These are phyloP conservation scores for Austrolebias charrua DNA, from an alignment of 2,797 vertebrate genomes.

Conservation along the genomic window DNA sequence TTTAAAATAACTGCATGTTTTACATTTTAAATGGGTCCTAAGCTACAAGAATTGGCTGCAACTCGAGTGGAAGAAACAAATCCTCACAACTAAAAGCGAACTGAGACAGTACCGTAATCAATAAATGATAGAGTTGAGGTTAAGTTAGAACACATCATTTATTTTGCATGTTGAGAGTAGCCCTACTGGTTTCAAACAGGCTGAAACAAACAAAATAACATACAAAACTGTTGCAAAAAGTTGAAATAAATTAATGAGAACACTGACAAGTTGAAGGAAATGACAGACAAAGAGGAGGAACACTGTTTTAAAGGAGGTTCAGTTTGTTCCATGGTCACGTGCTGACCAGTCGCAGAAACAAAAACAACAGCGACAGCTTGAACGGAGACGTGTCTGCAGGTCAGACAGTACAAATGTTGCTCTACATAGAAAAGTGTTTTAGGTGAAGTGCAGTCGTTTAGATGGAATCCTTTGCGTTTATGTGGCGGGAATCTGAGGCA, in stretches of 20 bases:
- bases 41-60: too few relatives aligned
- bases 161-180: conserved; percentile 54
- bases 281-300: not conserved
- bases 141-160: conserved; percentile 55
- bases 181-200: conserved; percentile 50
- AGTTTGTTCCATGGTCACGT: conserved; percentile 67
- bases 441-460: conserved; percentile 64
- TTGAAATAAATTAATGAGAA: conserved; percentile 51
- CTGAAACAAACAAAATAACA: conserved; percentile 43
- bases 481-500: conserved; percentile 96
- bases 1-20: too few relatives aligned
- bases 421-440: conserved; percentile 77
- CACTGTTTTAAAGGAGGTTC: conserved; percentile 33
- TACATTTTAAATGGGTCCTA: too few relatives aligned
- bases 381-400: conserved; percentile 62
- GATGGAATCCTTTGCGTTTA: conserved; percentile 68
- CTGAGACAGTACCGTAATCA: not conserved
- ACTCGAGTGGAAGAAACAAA: not conserved
- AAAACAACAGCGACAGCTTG: conserved; percentile 49
- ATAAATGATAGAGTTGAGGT: conserved; percentile 8
- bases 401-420: conserved; percentile 74
- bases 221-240: conserved; percentile 30
- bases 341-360: conserved; percentile 68
- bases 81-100: not conserved
- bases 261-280: conserved; percentile 5